Conservation (phyloP, 92 coral and sea anemone species). For the Actinernus sp. region DNA sequence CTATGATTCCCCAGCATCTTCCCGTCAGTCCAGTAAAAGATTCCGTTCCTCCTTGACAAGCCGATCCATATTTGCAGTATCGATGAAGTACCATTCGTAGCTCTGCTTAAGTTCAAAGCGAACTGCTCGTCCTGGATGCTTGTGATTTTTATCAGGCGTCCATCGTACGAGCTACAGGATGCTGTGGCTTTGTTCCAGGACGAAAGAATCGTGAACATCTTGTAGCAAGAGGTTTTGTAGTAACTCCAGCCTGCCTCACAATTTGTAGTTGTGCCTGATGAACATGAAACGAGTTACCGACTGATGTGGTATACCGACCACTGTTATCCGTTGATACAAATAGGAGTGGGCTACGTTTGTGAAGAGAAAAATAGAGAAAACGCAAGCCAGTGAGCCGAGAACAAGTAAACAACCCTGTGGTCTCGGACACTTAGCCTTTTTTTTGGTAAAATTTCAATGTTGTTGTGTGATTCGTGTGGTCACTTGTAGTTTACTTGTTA, state of each 20-base stretch:
- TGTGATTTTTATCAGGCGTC: slow-evolving; percentile 45
- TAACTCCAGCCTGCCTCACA: slow-evolving; percentile 55
- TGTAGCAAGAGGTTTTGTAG: slow-evolving; percentile 38
- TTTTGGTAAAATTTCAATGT: no score
- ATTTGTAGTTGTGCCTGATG: slow-evolving; percentile 11
- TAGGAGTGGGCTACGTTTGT: no score
- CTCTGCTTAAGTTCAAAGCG: slow-evolving; percentile 5
- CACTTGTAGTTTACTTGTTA: no score
- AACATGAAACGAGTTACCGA: no score
- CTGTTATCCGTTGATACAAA: no score
- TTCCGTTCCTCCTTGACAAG: slow-evolving; percentile 1
- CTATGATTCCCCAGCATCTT: slow-evolving; percentile 13
- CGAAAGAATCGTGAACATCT: slow-evolving; percentile 1
- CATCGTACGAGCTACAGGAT: slow-evolving; percentile 18
- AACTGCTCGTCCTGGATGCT: slow-evolving; percentile 26
- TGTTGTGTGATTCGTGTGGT: no score
- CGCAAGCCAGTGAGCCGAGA: no score
- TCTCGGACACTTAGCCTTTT: no score
- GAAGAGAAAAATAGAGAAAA: no score
- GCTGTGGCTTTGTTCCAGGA: slow-evolving; percentile 43
- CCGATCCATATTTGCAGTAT: slow-evolving; percentile 50
- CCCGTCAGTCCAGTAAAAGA: slow-evolving; percentile 58
- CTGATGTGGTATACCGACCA: no score
- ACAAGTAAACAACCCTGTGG: no score
- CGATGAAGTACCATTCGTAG: not conserved